Evolutionary conservation across 2,888 invertebrate genomes (phyloP), one percentile per base, ranked within the genome.

Genomic region (Luffia ferchaultella): DNA sequence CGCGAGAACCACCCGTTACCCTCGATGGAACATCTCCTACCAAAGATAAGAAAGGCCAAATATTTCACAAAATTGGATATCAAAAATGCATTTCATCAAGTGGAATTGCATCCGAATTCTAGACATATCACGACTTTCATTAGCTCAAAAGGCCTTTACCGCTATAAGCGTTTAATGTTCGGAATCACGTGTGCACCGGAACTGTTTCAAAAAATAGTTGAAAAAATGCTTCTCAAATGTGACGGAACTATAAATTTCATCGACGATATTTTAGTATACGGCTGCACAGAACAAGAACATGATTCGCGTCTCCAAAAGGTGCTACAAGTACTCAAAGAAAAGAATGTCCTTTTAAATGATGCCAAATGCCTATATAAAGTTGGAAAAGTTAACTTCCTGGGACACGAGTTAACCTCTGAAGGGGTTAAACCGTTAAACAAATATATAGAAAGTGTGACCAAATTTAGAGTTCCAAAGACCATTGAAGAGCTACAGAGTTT

Each of bases 51-150:
- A 5, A 56, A 57, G 41, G 58, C 61, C 2, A 55, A 58, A 45
- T 41, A 45, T 18, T 65, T 62, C 41, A 54, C 57, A n/a, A 64
- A 68, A 54, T 52, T 69, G 1, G 70, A 73, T 51, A 50, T 70
- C 2, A 62, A 62, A 45, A 20, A 62, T 20, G 69, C 64, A 1
- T 70, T 65, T 53, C 68, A 72, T 56, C 68, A 72, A 53, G 52
- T 72, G 1, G 63, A 64, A 50, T 54, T 73, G 17, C 49, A 60
- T 16, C 53, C 56, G 42, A 57, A 60, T 16, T 66, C 63, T 1
- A 55, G 64, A 51, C 55, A 55, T 16, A 64, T 71, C 2, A 72
- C 71, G 46, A 68, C 67, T 2, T 74, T 73, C 53, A 62, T 64
- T 2, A 69, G 69, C 5, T 60, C 58, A 41, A 56, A 54, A 42